phyloP scores from a whole-genome alignment of 2,797 vertebrate genomes.

The Falco biarmicus region DNA sequence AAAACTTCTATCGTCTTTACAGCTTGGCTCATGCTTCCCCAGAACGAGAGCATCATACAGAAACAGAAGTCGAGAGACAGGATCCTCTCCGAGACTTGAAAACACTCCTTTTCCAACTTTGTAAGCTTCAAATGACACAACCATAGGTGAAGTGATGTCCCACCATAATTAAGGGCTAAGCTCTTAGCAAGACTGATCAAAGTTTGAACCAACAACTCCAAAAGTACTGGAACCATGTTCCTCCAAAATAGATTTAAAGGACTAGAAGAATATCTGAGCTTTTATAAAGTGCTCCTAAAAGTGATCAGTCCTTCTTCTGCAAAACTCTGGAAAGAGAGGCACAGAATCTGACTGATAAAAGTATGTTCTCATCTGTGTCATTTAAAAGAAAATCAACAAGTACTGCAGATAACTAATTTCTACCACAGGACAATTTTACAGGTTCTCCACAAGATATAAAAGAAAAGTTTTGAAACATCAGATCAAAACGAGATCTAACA shows the following conservation, averaged over 20 bases:
- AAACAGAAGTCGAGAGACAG: neutral
- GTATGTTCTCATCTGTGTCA: neutral
- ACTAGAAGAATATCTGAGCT: neutral
- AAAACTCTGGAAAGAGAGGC: neutral
- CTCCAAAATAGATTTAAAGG: neutral
- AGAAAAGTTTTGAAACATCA: neutral
- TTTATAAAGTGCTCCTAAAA: neutral
- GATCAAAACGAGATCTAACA: neutral
- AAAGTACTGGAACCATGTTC: neutral
- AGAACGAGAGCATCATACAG: neutral
- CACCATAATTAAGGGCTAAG: neutral
- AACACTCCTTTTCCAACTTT: neutral
- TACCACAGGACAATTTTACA: neutral
- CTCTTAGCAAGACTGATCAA: neutral
- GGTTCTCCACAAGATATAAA: neutral
- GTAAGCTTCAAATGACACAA: neutral
- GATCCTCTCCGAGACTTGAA: neutral
- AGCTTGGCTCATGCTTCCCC: neutral
- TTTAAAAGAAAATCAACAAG: slow-evolving; percentile 9
- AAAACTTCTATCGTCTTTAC: neutral
- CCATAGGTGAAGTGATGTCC: neutral
- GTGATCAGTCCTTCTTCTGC: neutral
- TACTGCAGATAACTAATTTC: neutral
- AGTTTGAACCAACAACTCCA: neutral
- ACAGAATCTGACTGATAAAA: neutral